These are phyloP conservation scores for Puntigrus tetrazona DNA, from an alignment of 2,113 vertebrate genomes.

Conservation along the genomic window DNA sequence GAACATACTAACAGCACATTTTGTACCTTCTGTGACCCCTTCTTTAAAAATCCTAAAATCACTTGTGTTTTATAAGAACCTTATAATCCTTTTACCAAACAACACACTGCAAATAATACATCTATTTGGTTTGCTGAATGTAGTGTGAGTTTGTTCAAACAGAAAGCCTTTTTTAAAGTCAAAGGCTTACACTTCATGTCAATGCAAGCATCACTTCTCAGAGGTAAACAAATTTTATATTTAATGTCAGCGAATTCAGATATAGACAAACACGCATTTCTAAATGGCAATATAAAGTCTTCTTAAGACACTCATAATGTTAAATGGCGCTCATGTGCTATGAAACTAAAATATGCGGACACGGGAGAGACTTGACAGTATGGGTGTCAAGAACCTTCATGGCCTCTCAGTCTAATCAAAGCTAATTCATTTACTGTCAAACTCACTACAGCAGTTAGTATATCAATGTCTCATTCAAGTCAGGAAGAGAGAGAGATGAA, in stretches of 20 bases:
- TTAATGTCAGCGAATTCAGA: conserved; percentile 35
- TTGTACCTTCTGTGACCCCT: too few species aligned
- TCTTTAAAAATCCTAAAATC: too few species aligned
- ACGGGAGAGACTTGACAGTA: neutral
- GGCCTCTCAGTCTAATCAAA: neutral
- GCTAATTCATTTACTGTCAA: conserved; percentile 23
- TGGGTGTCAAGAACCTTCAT: neutral
- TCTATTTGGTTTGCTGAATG: neutral
- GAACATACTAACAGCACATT: too few species aligned
- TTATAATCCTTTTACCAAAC: neutral
- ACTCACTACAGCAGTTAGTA: conserved; percentile 8
- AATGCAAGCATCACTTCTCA: neutral
- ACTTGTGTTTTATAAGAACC: too few species aligned
- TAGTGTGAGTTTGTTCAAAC: neutral
- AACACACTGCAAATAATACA: neutral
- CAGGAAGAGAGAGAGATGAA: neutral
- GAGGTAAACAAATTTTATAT: conserved; percentile 15
- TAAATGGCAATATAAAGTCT: conserved; percentile 34
- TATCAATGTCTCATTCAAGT: neutral
- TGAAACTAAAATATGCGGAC: neutral
- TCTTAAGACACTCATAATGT: neutral
- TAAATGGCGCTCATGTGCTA: neutral
- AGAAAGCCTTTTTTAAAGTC: neutral
- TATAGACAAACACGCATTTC: conserved; percentile 36
- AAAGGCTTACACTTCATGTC: neutral